These are phyloP conservation scores for Hiodon tergisus DNA, from an alignment of 2,113 vertebrate species.

Conservation along the genomic window DNA sequence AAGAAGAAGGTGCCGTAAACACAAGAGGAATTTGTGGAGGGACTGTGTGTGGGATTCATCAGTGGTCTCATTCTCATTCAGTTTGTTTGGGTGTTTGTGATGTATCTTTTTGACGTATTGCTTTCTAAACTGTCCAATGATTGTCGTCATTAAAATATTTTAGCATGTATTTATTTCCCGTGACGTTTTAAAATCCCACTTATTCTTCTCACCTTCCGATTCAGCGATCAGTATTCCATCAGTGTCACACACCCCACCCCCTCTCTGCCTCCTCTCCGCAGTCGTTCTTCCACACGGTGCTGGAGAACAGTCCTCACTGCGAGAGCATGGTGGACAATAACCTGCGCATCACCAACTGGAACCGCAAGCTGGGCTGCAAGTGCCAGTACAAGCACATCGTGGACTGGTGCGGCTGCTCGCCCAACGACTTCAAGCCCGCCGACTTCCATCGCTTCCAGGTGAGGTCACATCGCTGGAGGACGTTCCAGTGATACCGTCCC, in stretches of 20 bases:
- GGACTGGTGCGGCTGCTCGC: conserved; percentile 90
- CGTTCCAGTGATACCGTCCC: no score
- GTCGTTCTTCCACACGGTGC: conserved; percentile 85
- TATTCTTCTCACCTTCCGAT: conserved; percentile 13
- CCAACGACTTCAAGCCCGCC: conserved; percentile 84
- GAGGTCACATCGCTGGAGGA: conserved; percentile 30
- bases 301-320: conserved; percentile 83
- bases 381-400: conserved; percentile 95
- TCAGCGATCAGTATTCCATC: conserved; percentile 33
- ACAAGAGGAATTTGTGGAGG: no score
- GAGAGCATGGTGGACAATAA: conserved; percentile 93
- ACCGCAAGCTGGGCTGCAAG: conserved; percentile 87
- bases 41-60: no score
- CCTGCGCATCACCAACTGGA: conserved; percentile 92
- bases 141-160: no score
- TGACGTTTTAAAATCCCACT: neutral
- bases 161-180: no score
- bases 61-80: no score
- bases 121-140: no score
- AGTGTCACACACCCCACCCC: conserved; percentile 14
- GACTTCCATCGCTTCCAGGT: conserved; percentile 98
- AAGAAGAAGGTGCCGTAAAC: no score
- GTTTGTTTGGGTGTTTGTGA: no score
- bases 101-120: no score
- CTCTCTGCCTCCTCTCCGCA: conserved; percentile 35